Conservation (phyloP, 1,140 invertebrate genomes). For the Eulimnadia texana region DNA sequence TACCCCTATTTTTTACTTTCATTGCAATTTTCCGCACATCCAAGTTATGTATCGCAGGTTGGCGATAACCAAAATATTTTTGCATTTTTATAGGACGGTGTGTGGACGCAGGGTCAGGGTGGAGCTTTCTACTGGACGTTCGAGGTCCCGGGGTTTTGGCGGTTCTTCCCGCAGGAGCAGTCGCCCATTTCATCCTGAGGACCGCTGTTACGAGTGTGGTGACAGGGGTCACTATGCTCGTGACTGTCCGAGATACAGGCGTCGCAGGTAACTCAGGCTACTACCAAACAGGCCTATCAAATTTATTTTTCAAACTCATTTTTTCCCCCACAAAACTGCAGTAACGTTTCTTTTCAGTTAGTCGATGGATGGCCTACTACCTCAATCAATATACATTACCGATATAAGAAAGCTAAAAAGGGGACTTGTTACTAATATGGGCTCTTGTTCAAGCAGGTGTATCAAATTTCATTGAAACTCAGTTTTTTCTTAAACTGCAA, state of each 20-base stretch:
- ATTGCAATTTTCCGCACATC: too few relatives aligned
- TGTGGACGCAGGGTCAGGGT: slow-evolving; percentile 81
- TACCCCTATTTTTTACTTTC: background rate
- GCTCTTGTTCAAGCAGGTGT: too few relatives aligned
- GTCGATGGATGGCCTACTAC: background rate
- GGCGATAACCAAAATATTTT: background rate
- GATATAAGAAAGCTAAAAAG: too few relatives aligned
- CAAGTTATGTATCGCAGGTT: background rate
- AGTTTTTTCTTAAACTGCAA: too few relatives aligned
- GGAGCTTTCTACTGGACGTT: slow-evolving; percentile 75
- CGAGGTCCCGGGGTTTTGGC: slow-evolving; percentile 31
- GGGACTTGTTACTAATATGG: too few relatives aligned
- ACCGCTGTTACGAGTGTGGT: slow-evolving; percentile 84
- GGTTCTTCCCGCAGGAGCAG: slow-evolving; percentile 34
- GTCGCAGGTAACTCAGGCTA: slow-evolving; percentile 24
- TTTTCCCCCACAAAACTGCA: background rate
- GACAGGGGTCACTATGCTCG: slow-evolving; percentile 80
- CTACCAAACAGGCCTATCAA: too few relatives aligned
- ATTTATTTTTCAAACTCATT: too few relatives aligned
- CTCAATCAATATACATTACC: too few relatives aligned
- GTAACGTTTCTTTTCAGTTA: background rate
- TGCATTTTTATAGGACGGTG: slow-evolving; percentile 43
- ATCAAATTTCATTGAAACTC: too few relatives aligned
- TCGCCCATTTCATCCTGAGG: slow-evolving; percentile 60
- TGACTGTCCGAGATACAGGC: slow-evolving; percentile 53